A percentile compares a stretch with the other conserved stretches of the same genome.
These are phyloP conservation scores for Paracentrotus lividus DNA, from an alignment of 53 echinoderm and acorn worm species.

Conservation along the genomic window DNA sequence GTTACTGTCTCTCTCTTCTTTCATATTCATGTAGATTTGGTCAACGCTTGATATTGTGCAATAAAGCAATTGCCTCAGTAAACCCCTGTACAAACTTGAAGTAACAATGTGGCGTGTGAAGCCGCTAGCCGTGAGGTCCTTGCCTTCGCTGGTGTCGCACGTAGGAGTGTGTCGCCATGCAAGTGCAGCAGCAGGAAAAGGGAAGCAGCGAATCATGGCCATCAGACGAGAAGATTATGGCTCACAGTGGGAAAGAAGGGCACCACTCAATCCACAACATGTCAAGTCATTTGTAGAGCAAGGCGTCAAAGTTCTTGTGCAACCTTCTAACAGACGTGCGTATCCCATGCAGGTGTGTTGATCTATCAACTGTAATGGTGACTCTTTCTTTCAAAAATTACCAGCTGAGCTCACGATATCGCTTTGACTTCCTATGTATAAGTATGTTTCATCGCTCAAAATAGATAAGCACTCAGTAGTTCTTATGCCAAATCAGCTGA, in stretches of 20 bases:
- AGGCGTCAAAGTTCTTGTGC: conserved; percentile 94
- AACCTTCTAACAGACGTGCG: conserved; percentile 92
- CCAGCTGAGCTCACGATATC: too few species aligned
- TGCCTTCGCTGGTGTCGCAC: conserved; percentile 37
- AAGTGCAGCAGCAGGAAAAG: conserved; percentile 27
- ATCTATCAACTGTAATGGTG: too few species aligned
- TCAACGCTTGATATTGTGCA: neutral
- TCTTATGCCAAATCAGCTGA: too few species aligned
- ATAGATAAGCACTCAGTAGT: too few species aligned
- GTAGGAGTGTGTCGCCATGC: conserved; percentile 48
- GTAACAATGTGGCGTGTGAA: conserved; percentile 49
- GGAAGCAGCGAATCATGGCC: conserved; percentile 76
- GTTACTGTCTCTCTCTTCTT: neutral
- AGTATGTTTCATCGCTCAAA: too few species aligned
- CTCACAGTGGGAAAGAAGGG: conserved; percentile 96
- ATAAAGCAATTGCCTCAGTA: neutral
- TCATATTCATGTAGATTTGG: neutral
- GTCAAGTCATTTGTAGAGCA: conserved; percentile 84
- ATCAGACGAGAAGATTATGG: conserved; percentile 95
- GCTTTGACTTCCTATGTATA: too few species aligned
- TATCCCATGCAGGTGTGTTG: conserved; percentile 95
- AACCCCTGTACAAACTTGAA: neutral
- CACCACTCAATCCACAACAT: conserved; percentile 85
- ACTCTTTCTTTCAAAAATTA: too few species aligned
- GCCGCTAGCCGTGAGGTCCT: neutral